Percentiles rank a stretch among this genome's conserved stretches.
Evolutionary conservation across 2,113 vertebrate genomes (phyloP).

Genomic region (Halichoeres trimaculatus): DNA sequence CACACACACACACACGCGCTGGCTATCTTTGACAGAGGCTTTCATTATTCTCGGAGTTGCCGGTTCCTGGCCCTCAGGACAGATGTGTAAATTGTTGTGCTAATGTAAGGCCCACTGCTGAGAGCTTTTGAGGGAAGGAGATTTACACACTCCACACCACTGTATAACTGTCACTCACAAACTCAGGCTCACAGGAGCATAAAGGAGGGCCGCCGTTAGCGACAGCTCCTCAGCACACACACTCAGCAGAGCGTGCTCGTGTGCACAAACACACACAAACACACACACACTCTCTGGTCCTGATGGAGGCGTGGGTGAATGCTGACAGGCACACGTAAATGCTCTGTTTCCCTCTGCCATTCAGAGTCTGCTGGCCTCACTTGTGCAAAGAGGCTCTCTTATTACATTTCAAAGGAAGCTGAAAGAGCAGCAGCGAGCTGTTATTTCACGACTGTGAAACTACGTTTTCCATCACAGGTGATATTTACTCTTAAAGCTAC

Average conservation of each 20-base stretch:
- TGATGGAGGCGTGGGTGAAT: conserved; percentile 56
- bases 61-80: conserved; percentile 72
- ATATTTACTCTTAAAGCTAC: conserved; percentile 30
- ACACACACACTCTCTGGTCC: not conserved
- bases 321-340: conserved; percentile 42
- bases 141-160: conserved; percentile 77
- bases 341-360: conserved; percentile 48
- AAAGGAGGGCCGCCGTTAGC: conserved; percentile 32
- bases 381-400: conserved; percentile 43
- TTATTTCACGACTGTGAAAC: conserved; percentile 24
- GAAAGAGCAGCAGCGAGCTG: conserved; percentile 44
- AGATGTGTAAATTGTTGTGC: conserved; percentile 85
- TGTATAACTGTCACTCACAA: conserved; percentile 79
- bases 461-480: conserved; percentile 38
- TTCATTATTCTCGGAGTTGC: conserved; percentile 77
- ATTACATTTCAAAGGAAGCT: conserved; percentile 38
- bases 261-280: not conserved
- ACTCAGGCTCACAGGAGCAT: conserved; percentile 39
- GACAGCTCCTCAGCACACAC: conserved; percentile 33
- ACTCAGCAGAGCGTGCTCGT: not conserved
- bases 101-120: conserved; percentile 73
- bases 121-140: conserved; percentile 60
- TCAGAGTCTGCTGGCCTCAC: conserved; percentile 35
- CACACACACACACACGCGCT: conserved; percentile 30
- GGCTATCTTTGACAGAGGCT: conserved; percentile 58